A percentile compares a stretch with the other conserved stretches of the same genome.
phyloP scores from a whole-genome alignment of 2,888 invertebrate genomes.

The Napeogenes sylphis region DNA sequence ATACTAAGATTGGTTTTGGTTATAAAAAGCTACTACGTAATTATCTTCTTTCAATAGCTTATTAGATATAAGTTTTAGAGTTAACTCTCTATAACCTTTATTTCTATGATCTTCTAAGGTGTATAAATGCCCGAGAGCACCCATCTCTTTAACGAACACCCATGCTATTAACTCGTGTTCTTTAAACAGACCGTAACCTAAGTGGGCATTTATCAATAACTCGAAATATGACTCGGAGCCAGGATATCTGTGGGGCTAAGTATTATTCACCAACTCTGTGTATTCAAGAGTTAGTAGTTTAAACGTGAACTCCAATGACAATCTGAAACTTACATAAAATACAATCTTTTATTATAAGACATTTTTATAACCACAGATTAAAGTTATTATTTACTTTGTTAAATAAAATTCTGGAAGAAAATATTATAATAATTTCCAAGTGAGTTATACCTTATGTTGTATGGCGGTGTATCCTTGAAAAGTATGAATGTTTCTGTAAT shows the following conservation, averaged over 20 bases:
- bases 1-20: too few species aligned
- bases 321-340: conserved; percentile 38
- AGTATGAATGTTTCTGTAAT: conserved; percentile 38
- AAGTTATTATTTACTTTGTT: too few species aligned
- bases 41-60: conserved; percentile 39
- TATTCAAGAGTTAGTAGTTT: conserved; percentile 40
- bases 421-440: too few species aligned
- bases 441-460: conserved; percentile 31
- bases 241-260: conserved; percentile 50
- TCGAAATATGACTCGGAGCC: conserved; percentile 44
- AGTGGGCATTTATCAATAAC: conserved; percentile 44
- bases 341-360: background rate
- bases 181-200: conserved; percentile 48
- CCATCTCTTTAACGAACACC: conserved; percentile 50
- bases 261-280: conserved; percentile 40
- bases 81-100: conserved; percentile 49
- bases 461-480: conserved; percentile 32
- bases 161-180: conserved; percentile 43
- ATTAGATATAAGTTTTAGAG: conserved; percentile 48
- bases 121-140: conserved; percentile 50
- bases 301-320: conserved; percentile 39
- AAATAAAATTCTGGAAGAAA: too few species aligned
- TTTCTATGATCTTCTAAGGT: conserved; percentile 49
- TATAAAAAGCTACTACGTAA: conserved; percentile 45
- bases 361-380: background rate